Conservation (phyloP, 2,888 invertebrate species). For the Criorhina ranunculi region DNA sequence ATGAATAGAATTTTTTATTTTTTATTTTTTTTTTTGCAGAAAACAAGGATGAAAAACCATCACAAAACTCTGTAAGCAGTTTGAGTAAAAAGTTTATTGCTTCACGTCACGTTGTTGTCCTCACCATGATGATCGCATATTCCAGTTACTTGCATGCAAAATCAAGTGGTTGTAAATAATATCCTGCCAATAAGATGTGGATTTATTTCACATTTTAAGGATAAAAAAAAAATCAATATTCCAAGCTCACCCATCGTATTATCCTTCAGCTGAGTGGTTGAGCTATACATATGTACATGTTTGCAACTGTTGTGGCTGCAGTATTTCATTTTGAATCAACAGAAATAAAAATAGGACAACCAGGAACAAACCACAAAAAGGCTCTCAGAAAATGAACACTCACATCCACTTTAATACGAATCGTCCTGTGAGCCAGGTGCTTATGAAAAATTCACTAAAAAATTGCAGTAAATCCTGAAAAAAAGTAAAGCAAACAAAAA, state of each 20-base stretch:
- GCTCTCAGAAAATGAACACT: conserved; percentile 2
- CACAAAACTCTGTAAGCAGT: conserved; percentile 16
- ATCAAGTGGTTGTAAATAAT: background rate
- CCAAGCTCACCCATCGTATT: conserved; percentile 38
- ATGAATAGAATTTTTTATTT: background rate
- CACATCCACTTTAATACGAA: background rate
- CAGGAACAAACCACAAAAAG: conserved; percentile 39
- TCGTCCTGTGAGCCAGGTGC: conserved; percentile 39
- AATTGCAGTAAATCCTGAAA: conserved; percentile 20
- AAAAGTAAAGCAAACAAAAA: conserved; percentile 14
- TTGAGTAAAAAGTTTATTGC: conserved; percentile 47
- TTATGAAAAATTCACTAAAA: conserved; percentile 56
- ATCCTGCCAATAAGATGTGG: conserved; percentile 37
- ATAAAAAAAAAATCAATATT: conserved; percentile 55
- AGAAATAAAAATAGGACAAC: conserved; percentile 13
- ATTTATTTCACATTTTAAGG: conserved; percentile 58
- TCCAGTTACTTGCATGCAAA: background rate
- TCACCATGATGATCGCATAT: background rate
- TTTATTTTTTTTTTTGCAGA: no score
- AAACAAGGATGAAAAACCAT: conserved; percentile 6
- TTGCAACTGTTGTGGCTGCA: conserved; percentile 50
- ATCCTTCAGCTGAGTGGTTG: conserved; percentile 53
- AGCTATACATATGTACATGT: background rate
- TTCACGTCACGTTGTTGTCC: conserved; percentile 34
- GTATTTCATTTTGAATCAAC: conserved; percentile 52